Base-by-base conservation (phyloP, 2,797 vertebrate species). In the Emydoidea blandingii region DNA sequence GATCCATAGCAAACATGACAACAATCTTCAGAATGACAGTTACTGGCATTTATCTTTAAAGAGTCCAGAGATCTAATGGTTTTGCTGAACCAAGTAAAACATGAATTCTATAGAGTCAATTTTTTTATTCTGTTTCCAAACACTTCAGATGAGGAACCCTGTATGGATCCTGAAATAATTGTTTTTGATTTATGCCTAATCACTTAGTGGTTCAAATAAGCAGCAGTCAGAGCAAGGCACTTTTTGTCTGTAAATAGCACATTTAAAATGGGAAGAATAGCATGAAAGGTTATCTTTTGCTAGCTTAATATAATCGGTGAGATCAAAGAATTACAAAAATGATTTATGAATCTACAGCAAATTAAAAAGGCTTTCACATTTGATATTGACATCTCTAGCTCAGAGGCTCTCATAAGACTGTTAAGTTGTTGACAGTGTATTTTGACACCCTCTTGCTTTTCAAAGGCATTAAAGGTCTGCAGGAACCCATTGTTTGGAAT, bases 151-250 rank as follows among this genome's bases (percentile, higher is more conserved):
- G 81, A 87, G 21, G 80, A 81, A 74, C 56, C 86, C 21, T 79
- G 44, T 57, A 34, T n/a, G 23, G 72, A 72, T 68, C 23, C 0
- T 11, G 92, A 86, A 92, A 91, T 90, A 79, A 90, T 72, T 88
- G 23, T 1, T 3, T 86, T 86, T 94, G 41, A 79, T 93, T 97
- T 95, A 93, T 91, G 76, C 85, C 88, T 88, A 86, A 85, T 95
- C 94, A 84, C 31, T 91, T 85, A 79, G 2, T 10, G 41, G 83
- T n/a, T 96, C 86, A 85, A 83, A 83, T 31, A 91, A 87, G 85
- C 93, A 95, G 90, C 91, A 95, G 88, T 80, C 88, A 92, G 95
- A 96, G 96, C 92, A 85, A 94, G 87, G 86, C 83, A 84, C 72
- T 80, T 86, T 74, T 84, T 83, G 76, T 12, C 82, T 87, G 79